Base-by-base conservation (phyloP, 2,797 vertebrate genomes). In the Schizopygopsis pylzovi region DNA sequence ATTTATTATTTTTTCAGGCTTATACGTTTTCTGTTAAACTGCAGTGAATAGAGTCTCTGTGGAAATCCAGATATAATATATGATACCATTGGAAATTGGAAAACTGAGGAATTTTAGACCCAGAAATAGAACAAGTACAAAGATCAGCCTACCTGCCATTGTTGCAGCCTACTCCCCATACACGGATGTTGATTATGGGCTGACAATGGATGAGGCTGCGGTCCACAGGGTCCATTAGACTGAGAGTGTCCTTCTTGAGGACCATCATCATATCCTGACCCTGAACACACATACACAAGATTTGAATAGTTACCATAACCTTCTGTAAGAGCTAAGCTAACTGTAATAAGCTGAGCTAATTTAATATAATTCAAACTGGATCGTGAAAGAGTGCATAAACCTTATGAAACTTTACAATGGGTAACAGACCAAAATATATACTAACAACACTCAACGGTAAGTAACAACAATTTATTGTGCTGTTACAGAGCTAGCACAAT, bases 151-250 rank as follows among this genome's bases (percentile, higher is more conserved):
- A 91, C 98, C 98, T 98, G 94, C 98, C 98, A 0, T 97, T 97
- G 95, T 98, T 96, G 94, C 97, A 98, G 93, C 98, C 98, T 89
- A 99, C 97, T 0, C 98, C 98, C 98, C 98, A 99, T 20, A 99
- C 97, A 3, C 97, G 97, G 89, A 99, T 99, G 93, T 96, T 97
- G 90, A 97, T 94, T 90, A 99, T 97, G 92, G 97, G 98, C 91
- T 99, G 98, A 90, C 93, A 94, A 90, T 98, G 97, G 87, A 99
- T 96, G 77, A 97, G 95, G 89, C 96, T 97, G 92, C 90, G 96
- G 93, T 99, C 97, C 4, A 97, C 89, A 0, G 97, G 97, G 88
- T 99, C 97, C 94, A 99, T 92, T 37, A 99, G 91, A 81, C 95
- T 97, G 92, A 99, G 94, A 6, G 96, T 97, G 92, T 99, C 98